These are phyloP conservation scores for Malurus melanocephalus DNA, from an alignment of 2,113 vertebrate genomes.

Conservation along the genomic window DNA sequence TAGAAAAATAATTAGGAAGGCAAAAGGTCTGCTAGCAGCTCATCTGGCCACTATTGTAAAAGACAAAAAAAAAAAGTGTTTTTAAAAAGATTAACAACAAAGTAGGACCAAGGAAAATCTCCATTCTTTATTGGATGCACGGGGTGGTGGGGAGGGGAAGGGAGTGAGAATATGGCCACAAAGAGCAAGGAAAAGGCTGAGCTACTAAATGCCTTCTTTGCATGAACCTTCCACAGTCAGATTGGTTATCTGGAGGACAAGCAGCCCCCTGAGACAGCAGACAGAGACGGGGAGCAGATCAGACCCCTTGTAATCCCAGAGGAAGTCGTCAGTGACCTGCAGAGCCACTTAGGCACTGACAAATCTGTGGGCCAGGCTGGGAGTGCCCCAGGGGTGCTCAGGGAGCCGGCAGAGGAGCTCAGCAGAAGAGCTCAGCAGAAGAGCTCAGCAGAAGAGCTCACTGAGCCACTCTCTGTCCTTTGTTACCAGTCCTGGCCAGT, in stretches of 20 bases:
- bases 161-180: fast-evolving
- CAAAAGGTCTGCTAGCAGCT: no score
- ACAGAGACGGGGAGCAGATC: fast-evolving
- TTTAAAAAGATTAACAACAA: no score
- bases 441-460: fast-evolving
- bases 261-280: no score
- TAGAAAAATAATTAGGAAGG: neutral
- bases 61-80: neutral
- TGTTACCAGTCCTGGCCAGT: neutral
- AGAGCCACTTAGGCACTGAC: neutral
- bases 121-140: neutral
- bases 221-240: fast-evolving
- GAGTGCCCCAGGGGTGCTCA: fast-evolving
- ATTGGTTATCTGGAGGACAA: no score
- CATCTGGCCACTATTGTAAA: neutral
- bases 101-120: fast-evolving
- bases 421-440: no score
- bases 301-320: fast-evolving
- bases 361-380: fast-evolving
- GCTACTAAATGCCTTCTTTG: neutral
- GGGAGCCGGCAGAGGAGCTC: fast-evolving
- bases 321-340: fast-evolving
- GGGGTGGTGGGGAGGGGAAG: no score
- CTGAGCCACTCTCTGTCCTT: fast-evolving
- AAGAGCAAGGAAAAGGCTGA: fast-evolving